Percentiles rank a stretch among this genome's conserved stretches.
phyloP scores from a whole-genome alignment of 2,797 vertebrate genomes.

The Hippopotamyrus pictus region DNA sequence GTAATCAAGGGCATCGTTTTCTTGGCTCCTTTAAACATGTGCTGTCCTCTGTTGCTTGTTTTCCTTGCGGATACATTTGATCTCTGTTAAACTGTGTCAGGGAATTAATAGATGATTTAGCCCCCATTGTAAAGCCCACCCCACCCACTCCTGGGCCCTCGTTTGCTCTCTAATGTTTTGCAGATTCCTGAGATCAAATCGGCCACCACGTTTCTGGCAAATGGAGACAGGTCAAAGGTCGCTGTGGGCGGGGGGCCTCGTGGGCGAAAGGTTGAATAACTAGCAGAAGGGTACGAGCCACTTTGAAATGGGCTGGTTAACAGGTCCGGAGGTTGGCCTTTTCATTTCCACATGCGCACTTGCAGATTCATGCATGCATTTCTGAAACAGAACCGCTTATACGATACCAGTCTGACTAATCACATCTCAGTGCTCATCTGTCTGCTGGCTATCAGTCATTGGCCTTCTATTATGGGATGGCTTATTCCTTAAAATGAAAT shows the following conservation, averaged over 20 bases:
- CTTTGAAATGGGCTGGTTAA: conserved; percentile 61
- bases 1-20: background rate
- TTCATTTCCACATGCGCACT: background rate
- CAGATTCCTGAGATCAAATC: conserved; percentile 68
- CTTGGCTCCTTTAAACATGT: background rate
- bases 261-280: conserved; percentile 83
- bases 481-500: background rate
- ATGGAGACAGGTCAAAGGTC: conserved; percentile 74
- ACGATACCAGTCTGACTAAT: background rate
- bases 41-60: background rate
- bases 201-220: conserved; percentile 65
- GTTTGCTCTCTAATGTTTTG: conserved; percentile 60
- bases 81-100: conserved; percentile 31
- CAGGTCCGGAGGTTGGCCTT: conserved; percentile 48
- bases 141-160: conserved; percentile 39
- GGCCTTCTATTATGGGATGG: background rate
- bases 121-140: conserved; percentile 9
- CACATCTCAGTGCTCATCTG: background rate
- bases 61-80: conserved; percentile 43
- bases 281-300: conserved; percentile 68
- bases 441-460: background rate
- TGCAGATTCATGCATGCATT: background rate
- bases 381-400: background rate
- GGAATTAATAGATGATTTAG: conserved; percentile 8
- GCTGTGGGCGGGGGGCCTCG: conserved; percentile 58